Conservation (phyloP, 2,797 vertebrate species). For the Lagorchestes hirsutus region DNA sequence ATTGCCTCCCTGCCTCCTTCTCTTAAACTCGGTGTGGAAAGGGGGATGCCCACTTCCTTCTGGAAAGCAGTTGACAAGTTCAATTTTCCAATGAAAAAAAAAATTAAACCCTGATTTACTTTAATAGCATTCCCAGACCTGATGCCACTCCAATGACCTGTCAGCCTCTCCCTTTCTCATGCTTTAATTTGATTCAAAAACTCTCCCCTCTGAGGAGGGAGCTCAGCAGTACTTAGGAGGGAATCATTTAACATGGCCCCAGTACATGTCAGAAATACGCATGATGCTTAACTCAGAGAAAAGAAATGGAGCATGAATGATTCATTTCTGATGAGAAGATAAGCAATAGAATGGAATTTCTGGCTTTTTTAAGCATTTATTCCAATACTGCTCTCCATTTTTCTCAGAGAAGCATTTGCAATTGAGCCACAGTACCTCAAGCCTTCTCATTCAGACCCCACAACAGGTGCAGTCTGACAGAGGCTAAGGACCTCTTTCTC, state of each 20-base stretch:
- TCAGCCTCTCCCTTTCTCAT: not conserved
- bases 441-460: no score
- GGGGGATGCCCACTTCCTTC: rapidly evolving
- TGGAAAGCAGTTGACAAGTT: conserved; percentile 3
- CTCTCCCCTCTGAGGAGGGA: not conserved
- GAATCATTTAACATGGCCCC: no score
- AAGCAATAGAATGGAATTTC: not conserved
- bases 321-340: rapidly evolving
- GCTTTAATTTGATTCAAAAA: not conserved
- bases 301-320: rapidly evolving
- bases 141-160: rapidly evolving
- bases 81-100: not conserved
- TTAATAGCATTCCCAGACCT: rapidly evolving
- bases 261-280: rapidly evolving
- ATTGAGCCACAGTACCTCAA: rapidly evolving
- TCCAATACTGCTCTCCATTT: not conserved
- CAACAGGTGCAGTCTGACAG: not conserved
- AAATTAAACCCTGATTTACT: not conserved
- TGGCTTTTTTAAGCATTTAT: not conserved
- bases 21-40: not conserved
- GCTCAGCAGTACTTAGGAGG: rapidly evolving
- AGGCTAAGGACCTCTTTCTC: not conserved
- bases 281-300: rapidly evolving
- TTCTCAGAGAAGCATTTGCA: not conserved
- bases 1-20: not conserved